Percentiles rank a stretch among this genome's conserved stretches.
phyloP scores from a whole-genome alignment of 2,113 vertebrate species.

The Cryptotis parvus region DNA sequence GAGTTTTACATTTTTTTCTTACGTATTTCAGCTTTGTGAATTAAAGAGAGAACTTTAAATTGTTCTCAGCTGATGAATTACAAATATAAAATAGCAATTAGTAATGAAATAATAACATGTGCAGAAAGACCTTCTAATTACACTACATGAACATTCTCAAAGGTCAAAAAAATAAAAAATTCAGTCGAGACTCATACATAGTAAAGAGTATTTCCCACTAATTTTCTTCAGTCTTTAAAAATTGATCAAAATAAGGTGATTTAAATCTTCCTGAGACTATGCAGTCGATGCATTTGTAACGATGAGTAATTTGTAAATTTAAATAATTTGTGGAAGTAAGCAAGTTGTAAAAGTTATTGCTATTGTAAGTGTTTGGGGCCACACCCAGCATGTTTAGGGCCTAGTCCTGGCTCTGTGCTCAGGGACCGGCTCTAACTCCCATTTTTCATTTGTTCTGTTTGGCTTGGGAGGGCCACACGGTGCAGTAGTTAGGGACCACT shows the following conservation, averaged over 20 bases:
- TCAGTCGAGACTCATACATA: slow-evolving; percentile 21
- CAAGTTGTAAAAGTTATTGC: slow-evolving; percentile 28
- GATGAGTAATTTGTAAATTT: slow-evolving; percentile 24
- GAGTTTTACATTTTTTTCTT: background rate
- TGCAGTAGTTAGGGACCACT: too few species aligned
- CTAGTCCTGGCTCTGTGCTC: too few species aligned
- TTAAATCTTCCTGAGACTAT: slow-evolving; percentile 33
- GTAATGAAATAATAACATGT: slow-evolving; percentile 56
- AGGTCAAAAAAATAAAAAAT: slow-evolving; percentile 68
- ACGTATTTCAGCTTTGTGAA: background rate
- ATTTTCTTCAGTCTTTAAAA: slow-evolving; percentile 64
- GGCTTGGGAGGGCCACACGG: too few species aligned
- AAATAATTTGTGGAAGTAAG: slow-evolving; percentile 56
- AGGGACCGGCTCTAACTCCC: too few species aligned
- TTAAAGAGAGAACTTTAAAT: background rate
- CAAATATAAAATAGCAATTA: slow-evolving; percentile 50
- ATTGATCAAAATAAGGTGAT: slow-evolving; percentile 24
- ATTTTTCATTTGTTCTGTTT: too few species aligned
- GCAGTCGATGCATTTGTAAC: slow-evolving; percentile 3
- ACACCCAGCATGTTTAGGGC: too few species aligned
- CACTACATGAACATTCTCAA: slow-evolving; percentile 64
- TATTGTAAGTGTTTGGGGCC: too few species aligned
- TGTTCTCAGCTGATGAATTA: slow-evolving; percentile 54
- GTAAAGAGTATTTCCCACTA: slow-evolving; percentile 54
- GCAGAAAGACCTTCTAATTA: slow-evolving; percentile 74